These are phyloP conservation scores for Halictus rubicundus DNA, from an alignment of 1,140 invertebrate genomes.

Conservation along the genomic window DNA sequence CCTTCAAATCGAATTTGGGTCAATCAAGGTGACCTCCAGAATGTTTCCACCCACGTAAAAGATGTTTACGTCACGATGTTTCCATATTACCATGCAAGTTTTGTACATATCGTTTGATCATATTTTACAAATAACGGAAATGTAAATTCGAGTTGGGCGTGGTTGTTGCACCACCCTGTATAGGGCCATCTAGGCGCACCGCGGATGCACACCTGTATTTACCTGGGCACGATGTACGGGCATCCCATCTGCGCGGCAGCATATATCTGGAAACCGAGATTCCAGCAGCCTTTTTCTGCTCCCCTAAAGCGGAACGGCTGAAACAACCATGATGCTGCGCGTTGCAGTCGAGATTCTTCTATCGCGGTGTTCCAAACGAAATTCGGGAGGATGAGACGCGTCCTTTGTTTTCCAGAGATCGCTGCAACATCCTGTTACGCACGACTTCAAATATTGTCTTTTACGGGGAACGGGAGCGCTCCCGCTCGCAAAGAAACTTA, in stretches of 20 bases:
- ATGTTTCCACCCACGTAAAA: too few relatives aligned
- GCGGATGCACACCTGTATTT: constrained; percentile 23
- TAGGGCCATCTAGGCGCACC: neutral
- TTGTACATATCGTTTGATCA: too few relatives aligned
- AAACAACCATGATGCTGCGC: neutral
- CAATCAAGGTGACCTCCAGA: too few relatives aligned
- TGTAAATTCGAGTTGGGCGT: too few relatives aligned
- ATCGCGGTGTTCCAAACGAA: neutral
- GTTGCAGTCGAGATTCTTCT: too few relatives aligned
- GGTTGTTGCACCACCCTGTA: too few relatives aligned
- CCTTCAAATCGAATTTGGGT: too few relatives aligned
- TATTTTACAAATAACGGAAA: too few relatives aligned
- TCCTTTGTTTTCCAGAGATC: neutral
- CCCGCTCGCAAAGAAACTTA: neutral
- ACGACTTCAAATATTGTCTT: neutral
- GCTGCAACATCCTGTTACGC: neutral
- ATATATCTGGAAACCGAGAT: constrained; percentile 36
- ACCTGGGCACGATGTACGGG: constrained; percentile 13
- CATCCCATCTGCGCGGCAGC: constrained; percentile 20
- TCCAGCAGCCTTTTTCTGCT: neutral
- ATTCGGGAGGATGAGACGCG: neutral
- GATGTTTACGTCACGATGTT: too few relatives aligned
- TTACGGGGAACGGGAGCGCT: neutral
- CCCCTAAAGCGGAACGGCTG: constrained; percentile 28
- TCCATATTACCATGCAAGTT: too few relatives aligned